Evolutionary conservation across 2,888 invertebrate genomes (phyloP).

Genomic region (Leucophenga maculata): DNA sequence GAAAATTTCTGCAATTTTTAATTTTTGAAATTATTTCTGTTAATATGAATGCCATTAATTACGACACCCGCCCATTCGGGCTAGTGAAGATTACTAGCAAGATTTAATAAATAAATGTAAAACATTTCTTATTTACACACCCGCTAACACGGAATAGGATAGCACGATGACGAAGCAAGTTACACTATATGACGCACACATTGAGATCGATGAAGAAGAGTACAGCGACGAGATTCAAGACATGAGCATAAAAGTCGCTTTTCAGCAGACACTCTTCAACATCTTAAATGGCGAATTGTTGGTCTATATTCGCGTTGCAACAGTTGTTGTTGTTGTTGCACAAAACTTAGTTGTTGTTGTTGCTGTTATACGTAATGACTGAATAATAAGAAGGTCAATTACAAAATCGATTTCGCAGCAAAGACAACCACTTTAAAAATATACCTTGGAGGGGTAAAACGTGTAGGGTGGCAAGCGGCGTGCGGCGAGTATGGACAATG

Average conservation of each 20-base stretch:
- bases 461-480: not conserved
- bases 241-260: not conserved
- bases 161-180: too few species aligned
- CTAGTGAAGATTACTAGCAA: too few species aligned
- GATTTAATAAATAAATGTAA: too few species aligned
- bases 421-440: slow-evolving; percentile 35
- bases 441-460: too few species aligned
- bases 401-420: slow-evolving; percentile 41
- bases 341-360: slow-evolving; percentile 47
- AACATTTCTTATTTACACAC: too few species aligned
- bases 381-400: slow-evolving; percentile 59
- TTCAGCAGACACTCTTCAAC: too few species aligned
- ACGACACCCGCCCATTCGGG: too few species aligned
- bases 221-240: not conserved
- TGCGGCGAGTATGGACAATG: not conserved
- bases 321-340: not conserved
- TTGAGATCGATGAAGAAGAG: not conserved
- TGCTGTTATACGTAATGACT: slow-evolving; percentile 57
- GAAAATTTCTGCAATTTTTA: too few species aligned
- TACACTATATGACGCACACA: too few species aligned
- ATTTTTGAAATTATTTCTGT: too few species aligned
- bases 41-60: too few species aligned
- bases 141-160: too few species aligned
- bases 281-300: slow-evolving; percentile 8
- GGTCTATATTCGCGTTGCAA: slow-evolving; percentile 30